Evolutionary conservation across 2,888 invertebrate species (phyloP), one percentile per base, ranked within the genome.

Genomic region (Polymixis flavicincta): DNA sequence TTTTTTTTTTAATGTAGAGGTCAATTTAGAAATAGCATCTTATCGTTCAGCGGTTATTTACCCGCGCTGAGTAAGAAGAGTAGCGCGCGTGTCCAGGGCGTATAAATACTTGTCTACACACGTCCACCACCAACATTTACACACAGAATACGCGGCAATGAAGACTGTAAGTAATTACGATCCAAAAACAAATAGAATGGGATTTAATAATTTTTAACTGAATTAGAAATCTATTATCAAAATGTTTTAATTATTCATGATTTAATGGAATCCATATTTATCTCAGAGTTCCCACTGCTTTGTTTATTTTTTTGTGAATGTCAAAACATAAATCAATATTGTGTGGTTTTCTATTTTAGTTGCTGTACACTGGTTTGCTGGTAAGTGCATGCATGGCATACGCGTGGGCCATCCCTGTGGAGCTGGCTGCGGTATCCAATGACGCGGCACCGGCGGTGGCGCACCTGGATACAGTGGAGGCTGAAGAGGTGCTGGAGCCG

Each of bases 121-220:
- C 80, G 72, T 60, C 66, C 78, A 86, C 77, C 78, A 84, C 74
- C 84, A 79, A 83, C 92, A 93, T 89, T 92, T 78, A 83, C 82
- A 80, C 83, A 85, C 84, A 82, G 88, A 87, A 88, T 82, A 87
- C 89, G 89, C 78, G 88, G 94, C 90, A 89, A 95, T 95, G 95
- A 95, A 94, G 90, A 93, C 92, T 81, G 95, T 95, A 84, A 95
- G 95, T 94, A 88, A 54, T 50, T 32, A 64, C 28, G 9, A 75
- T 59, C 42, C 0, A 22, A 54, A 64, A 59, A 63, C 28, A 50
- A 60, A 61, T 54, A 28, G 28, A 71, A 28, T 55, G 1, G 8
- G 8, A 13, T n/a, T 22, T n/a, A 13, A 45, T 45, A 11, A 45
- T 45, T 45, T 45, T 45, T 11, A 11, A 45, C 42, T 13, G 11